A percentile compares a stretch with the other conserved stretches of the same genome.
Conservation (phyloP, 1,140 invertebrate species). For the Ceratosolen solmsi region DNA sequence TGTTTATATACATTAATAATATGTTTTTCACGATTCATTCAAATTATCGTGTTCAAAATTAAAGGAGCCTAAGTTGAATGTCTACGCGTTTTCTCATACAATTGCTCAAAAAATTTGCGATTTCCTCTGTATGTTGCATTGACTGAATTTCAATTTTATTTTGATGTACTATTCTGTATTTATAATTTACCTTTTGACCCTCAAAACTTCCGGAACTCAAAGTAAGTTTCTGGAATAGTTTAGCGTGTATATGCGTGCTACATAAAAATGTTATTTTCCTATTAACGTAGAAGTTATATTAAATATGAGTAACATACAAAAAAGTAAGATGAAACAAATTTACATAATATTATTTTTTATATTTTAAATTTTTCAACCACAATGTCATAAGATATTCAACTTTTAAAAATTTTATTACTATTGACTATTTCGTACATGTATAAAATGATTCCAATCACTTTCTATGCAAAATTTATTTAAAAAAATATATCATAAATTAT, state of each 20-base stretch:
- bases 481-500: too few relatives aligned
- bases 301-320: background rate
- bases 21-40: too few relatives aligned
- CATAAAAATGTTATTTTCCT: background rate
- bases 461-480: too few relatives aligned
- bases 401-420: too few relatives aligned
- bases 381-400: too few relatives aligned
- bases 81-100: conserved; percentile 54
- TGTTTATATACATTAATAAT: too few relatives aligned
- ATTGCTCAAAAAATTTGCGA: conserved; percentile 60
- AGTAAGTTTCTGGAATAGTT: conserved; percentile 66
- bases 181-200: conserved; percentile 67
- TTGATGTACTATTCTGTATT: conserved; percentile 57
- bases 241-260: background rate
- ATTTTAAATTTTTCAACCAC: too few relatives aligned
- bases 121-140: conserved; percentile 66
- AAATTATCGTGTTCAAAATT: too few relatives aligned
- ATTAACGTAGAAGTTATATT: background rate
- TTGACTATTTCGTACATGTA: too few relatives aligned
- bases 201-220: conserved; percentile 63
- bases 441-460: too few relatives aligned
- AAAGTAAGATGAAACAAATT: background rate
- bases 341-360: background rate
- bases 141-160: conserved; percentile 62
- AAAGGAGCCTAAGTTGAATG: too few relatives aligned